Evolutionary conservation across 2,888 invertebrate genomes (phyloP), one percentile per base, ranked within the genome.

Genomic region (Tenthredo mesomela): DNA sequence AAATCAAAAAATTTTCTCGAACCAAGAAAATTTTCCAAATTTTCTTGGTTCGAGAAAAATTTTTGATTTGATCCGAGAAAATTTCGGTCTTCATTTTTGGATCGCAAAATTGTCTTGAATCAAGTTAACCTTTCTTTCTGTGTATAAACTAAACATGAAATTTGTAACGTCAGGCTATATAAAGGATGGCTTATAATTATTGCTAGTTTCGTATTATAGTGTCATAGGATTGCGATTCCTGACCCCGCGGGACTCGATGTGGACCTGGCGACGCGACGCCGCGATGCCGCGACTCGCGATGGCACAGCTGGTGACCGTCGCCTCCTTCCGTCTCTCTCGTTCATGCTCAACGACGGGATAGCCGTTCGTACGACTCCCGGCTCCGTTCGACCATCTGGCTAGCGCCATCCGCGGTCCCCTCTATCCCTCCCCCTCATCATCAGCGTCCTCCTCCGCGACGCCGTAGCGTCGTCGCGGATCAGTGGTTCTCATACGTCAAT

Each of bases 291-390:
- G 88, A 86, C 87, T 86, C 86, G 87, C 87, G 87, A 85, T 86
- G 87, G 88, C 89, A 88, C 89, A 89, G 89, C 89, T 89, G 89
- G 89, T 88, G 88, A 89, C 88, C 88, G 89, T 88, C 88, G 88
- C 86, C 88, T 87, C 86, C 82, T 86, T 88, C 87, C 87, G 86
- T 87, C 86, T 87, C 87, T 88, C 86, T 85, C 82, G n/a, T 87
- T 80, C 67, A 47, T 33, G 33, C 40, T 47, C 61, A 12, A 25
- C 67, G 67, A 67, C 67, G 43, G 82, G 67, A 82, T 82, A n/a
- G 65, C 43, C 84, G 73, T 78, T 80, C 65, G 80, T 80, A 85
- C 83, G 18, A 84, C 82, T 75, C 73, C 54, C 47, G 84, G 78
- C 84, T 85, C 73, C 61, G 73, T 84, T 85, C 86, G 87, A 86